Conservation (phyloP, 2,113 vertebrate genomes). For the Nothobranchius furzeri region DNA sequence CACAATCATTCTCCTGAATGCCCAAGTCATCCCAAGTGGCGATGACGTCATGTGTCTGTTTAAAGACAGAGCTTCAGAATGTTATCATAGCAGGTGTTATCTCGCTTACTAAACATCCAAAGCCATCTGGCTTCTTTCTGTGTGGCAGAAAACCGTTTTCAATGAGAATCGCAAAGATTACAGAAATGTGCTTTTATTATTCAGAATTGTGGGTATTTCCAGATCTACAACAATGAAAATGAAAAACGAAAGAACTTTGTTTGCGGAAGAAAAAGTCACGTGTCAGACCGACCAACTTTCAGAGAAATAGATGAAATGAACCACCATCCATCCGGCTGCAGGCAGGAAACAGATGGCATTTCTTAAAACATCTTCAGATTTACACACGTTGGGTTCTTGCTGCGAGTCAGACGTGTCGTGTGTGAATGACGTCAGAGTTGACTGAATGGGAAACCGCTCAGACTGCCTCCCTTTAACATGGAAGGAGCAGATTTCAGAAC, state of each 20-base stretch:
- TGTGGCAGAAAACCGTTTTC: neutral
- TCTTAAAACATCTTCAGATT: neutral
- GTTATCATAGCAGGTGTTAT: slow-evolving; percentile 8
- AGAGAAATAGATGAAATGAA: neutral
- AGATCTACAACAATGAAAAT: neutral
- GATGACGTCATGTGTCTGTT: slow-evolving; percentile 60
- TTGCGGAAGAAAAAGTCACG: neutral
- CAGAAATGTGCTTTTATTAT: too few species aligned
- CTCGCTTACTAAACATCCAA: slow-evolving; percentile 23
- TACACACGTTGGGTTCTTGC: neutral
- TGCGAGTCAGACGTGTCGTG: neutral
- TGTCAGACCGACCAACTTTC: neutral
- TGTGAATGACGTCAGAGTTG: slow-evolving; percentile 27
- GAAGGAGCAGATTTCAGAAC: slow-evolving; percentile 4
- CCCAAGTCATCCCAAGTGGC: slow-evolving; percentile 49
- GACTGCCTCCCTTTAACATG: neutral
- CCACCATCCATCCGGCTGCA: neutral
- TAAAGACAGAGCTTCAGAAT: slow-evolving; percentile 8
- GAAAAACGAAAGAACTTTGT: neutral
- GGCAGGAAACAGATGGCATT: slow-evolving; percentile 10
- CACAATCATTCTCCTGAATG: slow-evolving; percentile 47
- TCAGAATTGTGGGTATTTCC: neutral
- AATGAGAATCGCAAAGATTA: neutral
- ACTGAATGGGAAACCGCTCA: neutral
- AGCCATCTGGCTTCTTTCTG: slow-evolving; percentile 14